A percentile compares a stretch with the other conserved stretches of the same genome.
These are phyloP conservation scores for Cydia splendana DNA, from an alignment of 1,140 invertebrate genomes.

Conservation along the genomic window DNA sequence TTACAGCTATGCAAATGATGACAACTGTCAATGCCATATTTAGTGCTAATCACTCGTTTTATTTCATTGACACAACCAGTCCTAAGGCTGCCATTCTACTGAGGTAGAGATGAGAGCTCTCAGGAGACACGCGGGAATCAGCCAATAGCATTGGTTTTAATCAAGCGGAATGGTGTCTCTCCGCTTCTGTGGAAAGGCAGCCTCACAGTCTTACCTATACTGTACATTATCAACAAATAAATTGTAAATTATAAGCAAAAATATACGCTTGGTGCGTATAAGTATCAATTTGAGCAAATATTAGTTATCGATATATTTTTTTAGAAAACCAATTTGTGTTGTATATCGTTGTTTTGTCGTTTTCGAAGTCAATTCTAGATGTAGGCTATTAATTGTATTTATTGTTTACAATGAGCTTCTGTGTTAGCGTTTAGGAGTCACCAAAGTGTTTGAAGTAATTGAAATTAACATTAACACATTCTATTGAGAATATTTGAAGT, in stretches of 20 bases:
- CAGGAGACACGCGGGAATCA: no score
- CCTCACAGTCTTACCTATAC: background rate
- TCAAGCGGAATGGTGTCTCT: no score
- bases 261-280: constrained; percentile 12
- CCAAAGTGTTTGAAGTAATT: constrained; percentile 12
- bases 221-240: background rate
- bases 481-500: background rate
- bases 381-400: constrained; percentile 32
- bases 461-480: constrained; percentile 2
- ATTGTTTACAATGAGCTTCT: constrained; percentile 37
- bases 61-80: no score
- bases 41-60: no score
- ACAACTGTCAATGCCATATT: no score
- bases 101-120: no score
- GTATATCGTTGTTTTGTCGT: constrained; percentile 37
- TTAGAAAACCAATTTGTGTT: constrained; percentile 11
- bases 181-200: background rate
- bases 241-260: background rate
- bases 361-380: constrained; percentile 38
- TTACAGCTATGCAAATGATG: no score
- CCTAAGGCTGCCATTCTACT: no score
- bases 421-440: constrained; percentile 17
- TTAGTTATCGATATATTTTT: constrained; percentile 28
- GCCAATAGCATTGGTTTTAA: no score
- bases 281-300: constrained; percentile 15